These are phyloP conservation scores for Labroides dimidiatus DNA, from an alignment of 2,797 vertebrate species.

Conservation along the genomic window DNA sequence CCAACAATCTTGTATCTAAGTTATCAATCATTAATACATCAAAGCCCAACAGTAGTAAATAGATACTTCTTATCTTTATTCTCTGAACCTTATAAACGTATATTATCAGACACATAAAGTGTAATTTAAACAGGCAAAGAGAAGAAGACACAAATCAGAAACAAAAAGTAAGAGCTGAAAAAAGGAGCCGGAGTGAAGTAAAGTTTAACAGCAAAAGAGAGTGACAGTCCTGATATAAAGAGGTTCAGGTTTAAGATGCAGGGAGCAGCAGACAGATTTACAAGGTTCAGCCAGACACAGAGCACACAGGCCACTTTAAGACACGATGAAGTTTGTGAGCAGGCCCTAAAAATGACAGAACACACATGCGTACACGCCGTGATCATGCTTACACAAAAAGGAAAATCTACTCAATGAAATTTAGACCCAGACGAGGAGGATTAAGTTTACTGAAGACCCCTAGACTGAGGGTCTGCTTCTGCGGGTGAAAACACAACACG, in stretches of 20 bases:
- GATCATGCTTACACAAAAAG: conserved; percentile 51
- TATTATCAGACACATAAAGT: neutral
- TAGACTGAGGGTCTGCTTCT: conserved; percentile 11
- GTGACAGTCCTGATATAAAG: conserved; percentile 42
- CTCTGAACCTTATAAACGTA: neutral
- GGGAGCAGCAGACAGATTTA: conserved; percentile 61
- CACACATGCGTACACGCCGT: conserved; percentile 49
- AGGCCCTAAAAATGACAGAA: conserved; percentile 70
- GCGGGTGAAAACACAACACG: conserved; percentile 26
- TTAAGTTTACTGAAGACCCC: conserved; percentile 34
- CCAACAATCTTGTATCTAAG: too few relatives aligned
- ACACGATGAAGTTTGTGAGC: conserved; percentile 59
- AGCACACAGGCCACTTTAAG: conserved; percentile 66
- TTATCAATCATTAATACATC: too few relatives aligned
- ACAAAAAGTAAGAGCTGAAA: conserved; percentile 3
- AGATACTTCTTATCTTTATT: neutral
- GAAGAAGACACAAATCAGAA: neutral
- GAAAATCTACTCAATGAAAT: conserved; percentile 66
- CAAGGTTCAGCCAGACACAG: conserved; percentile 58
- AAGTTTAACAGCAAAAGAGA: conserved; percentile 33
- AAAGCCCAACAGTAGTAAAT: neutral
- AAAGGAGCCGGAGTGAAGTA: neutral
- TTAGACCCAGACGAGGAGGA: conserved; percentile 53
- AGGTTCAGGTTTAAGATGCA: conserved; percentile 23
- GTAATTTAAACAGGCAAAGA: neutral